Conservation (phyloP, 2,888 invertebrate genomes). For the Lagria hirta region DNA sequence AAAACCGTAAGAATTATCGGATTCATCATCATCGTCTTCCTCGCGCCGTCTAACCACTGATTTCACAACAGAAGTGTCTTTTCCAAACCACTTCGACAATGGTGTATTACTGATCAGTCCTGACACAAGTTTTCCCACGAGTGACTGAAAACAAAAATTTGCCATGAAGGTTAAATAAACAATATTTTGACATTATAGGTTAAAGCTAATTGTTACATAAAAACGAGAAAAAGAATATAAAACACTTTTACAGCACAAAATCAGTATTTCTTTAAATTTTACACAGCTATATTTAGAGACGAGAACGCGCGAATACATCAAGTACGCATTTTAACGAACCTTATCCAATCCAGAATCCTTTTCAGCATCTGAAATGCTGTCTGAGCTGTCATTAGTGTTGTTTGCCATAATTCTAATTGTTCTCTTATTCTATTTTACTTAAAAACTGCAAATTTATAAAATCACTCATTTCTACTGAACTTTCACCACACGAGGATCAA, state of each 20-base stretch:
- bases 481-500: slow-evolving; percentile 55
- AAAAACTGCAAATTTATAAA: slow-evolving; percentile 30
- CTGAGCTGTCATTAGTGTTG: slow-evolving; percentile 43
- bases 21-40: slow-evolving; percentile 46
- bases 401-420: slow-evolving; percentile 47
- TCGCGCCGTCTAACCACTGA: slow-evolving; percentile 52
- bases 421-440: slow-evolving; percentile 17
- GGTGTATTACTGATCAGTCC: slow-evolving; percentile 63
- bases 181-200: slow-evolving; percentile 10
- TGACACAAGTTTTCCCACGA: slow-evolving; percentile 68
- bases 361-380: slow-evolving; percentile 35
- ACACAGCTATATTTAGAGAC: slow-evolving; percentile 46
- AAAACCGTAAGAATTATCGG: slow-evolving; percentile 44
- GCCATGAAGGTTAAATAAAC: slow-evolving; percentile 27
- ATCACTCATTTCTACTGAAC: slow-evolving; percentile 51
- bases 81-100: slow-evolving; percentile 59
- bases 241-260: slow-evolving; percentile 11
- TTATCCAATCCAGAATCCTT: slow-evolving; percentile 44
- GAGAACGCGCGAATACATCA: slow-evolving; percentile 49
- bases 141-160: slow-evolving; percentile 60
- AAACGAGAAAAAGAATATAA: too few species aligned
- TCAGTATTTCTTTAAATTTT: slow-evolving; percentile 10
- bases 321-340: slow-evolving; percentile 44
- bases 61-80: slow-evolving; percentile 36
- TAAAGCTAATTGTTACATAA: too few species aligned